Evolutionary conservation across 92 coral and sea anemone genomes (phyloP), one percentile per base, ranked within the genome.

Genomic region (Porites evermanni): DNA sequence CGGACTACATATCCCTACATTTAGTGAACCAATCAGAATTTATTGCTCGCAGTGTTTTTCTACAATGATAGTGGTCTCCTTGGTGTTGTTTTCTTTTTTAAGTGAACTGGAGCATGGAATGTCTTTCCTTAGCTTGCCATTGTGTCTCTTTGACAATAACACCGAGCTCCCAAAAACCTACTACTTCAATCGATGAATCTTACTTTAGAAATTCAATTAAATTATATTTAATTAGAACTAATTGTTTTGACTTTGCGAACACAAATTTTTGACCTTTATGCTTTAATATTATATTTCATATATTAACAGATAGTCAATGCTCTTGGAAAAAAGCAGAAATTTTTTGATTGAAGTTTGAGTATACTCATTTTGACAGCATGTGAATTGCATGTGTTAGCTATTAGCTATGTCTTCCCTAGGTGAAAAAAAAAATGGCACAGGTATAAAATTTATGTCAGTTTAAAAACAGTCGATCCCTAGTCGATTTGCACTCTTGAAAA

Each of bases 231-330:
- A 29, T 8, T 1, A 38, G 13, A 69, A 70, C 12, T 9, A 29
- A 17, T 29, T 63, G 50, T 81, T 81, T 70, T 70, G 77, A 78
- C 81, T 60, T 74, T 74, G 21, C 16, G 64, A 0, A 74, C 10
- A 74, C 18, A 74, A 4, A 19, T 53, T n/a, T 19, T 8, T 51
- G 32, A 79, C 58, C 38, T 73, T 21, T 4, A 38, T 38, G 5
- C 47, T 38, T 38, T 6, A 47, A 44, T n/a, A n/a, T 51, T 51
- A 73, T 51, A 19, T 5, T 51, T 12, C 16, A 12, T 18, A 14
- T 38, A 47, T 64, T n/a, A 64, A 8, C 23, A 19, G 47, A 38
- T 0, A 5, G 47, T 38, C 47, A 38, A 3, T 38, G 47, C 47
- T 38, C 47, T 72, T 72, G 9, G 51, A n/a, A 72, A 14, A 17